A percentile compares a stretch with the other conserved stretches of the same genome.
Evolutionary conservation across 2,888 invertebrate species (phyloP).

Genomic region (Leptinotarsa tumamoca): DNA sequence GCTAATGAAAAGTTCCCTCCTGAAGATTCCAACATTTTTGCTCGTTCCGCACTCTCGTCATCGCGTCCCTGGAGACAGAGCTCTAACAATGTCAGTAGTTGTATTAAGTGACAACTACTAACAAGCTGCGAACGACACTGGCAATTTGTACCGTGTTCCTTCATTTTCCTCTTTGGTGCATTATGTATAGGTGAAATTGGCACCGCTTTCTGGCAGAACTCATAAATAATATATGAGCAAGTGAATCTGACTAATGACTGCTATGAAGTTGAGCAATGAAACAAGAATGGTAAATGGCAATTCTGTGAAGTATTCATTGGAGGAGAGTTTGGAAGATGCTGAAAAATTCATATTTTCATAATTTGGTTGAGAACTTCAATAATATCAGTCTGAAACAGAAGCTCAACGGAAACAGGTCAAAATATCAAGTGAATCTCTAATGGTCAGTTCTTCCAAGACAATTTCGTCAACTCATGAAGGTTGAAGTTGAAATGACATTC

Average conservation of each 20-base stretch:
- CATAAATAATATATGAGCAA: neutral
- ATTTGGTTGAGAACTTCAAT: no score
- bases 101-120: conserved; percentile 19
- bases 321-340: no score
- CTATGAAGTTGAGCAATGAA: neutral
- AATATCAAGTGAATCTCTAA: no score
- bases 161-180: conserved; percentile 17
- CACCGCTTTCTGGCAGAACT: neutral
- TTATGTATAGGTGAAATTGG: conserved; percentile 5
- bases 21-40: conserved; percentile 5
- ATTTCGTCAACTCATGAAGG: no score
- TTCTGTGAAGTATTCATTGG: neutral
- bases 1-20: neutral
- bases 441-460: no score
- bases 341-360: no score
- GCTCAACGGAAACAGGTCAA: no score
- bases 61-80: neutral
- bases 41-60: neutral
- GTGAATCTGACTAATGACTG: neutral
- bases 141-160: conserved; percentile 15
- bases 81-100: conserved; percentile 14
- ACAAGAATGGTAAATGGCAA: neutral
- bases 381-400: no score
- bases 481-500: no score
- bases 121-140: conserved; percentile 14